Conservation (phyloP, 2,797 vertebrate genomes). For the Eptatretus atami region DNA sequence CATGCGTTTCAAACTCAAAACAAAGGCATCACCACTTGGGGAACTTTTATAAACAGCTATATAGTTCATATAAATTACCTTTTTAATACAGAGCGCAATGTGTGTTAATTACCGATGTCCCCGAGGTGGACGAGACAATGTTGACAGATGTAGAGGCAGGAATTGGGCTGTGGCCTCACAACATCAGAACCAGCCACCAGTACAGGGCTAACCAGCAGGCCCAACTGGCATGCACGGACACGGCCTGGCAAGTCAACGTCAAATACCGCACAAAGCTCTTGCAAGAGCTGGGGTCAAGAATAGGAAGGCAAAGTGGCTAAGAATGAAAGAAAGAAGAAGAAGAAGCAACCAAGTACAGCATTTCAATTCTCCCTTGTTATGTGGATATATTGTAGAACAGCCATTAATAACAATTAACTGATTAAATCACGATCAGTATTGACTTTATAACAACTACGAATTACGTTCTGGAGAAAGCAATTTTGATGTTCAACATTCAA, state of each 20-base stretch:
- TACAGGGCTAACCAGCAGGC: constrained; percentile 71
- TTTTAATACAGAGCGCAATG: no score
- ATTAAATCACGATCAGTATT: no score
- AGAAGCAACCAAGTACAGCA: background rate
- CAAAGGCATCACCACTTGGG: no score
- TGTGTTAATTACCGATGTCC: constrained; percentile 47
- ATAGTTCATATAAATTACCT: no score
- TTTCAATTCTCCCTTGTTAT: no score
- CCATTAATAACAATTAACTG: no score
- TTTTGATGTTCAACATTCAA: no score
- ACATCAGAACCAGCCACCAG: constrained; percentile 46
- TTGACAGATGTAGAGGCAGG: constrained; percentile 98
- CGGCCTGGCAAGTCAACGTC: constrained; percentile 87
- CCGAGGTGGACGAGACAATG: constrained; percentile 98
- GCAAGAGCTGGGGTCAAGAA: constrained; percentile 30
- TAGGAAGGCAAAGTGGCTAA: background rate
- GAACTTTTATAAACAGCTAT: no score
- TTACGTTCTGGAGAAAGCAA: no score
- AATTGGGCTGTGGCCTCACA: constrained; percentile 84
- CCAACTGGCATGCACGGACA: constrained; percentile 76
- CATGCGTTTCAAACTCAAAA: no score
- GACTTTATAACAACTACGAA: no score
- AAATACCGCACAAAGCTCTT: constrained; percentile 93
- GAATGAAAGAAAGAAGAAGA: background rate
- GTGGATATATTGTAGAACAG: no score